Percentiles rank a stretch among this genome's conserved stretches.
Evolutionary conservation across 2,888 invertebrate genomes (phyloP).

Genomic region (Piscicola geometra): DNA sequence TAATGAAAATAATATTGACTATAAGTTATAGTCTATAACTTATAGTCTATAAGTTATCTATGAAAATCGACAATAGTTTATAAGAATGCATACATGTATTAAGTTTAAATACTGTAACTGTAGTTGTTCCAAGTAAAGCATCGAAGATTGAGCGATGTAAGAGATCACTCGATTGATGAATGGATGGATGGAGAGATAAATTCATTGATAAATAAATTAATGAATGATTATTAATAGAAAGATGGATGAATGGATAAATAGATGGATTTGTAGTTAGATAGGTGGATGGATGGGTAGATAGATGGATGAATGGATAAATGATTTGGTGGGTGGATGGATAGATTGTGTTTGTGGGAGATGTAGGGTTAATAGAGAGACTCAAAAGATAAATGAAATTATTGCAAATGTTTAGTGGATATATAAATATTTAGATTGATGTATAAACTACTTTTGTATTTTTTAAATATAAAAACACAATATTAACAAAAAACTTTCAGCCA

Average conservation of each 20-base stretch:
- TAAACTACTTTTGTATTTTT: not conserved
- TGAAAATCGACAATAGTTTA: too few species aligned
- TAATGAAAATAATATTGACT: too few species aligned
- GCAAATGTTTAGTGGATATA: not conserved
- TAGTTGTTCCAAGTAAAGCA: too few species aligned
- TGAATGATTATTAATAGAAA: too few species aligned
- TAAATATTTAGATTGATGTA: not conserved
- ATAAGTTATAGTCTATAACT: too few species aligned
- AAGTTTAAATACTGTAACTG: too few species aligned
- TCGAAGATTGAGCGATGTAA: not conserved
- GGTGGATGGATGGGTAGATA: not conserved
- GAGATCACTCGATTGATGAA: not conserved
- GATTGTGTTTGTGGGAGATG: not conserved
- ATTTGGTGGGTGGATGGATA: not conserved
- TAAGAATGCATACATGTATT: too few species aligned
- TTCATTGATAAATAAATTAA: not conserved
- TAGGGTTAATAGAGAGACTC: not conserved
- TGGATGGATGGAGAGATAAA: not conserved
- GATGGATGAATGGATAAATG: not conserved
- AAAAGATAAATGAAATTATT: not conserved
- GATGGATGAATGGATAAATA: not conserved
- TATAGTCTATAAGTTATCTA: too few species aligned
- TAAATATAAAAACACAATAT: too few species aligned
- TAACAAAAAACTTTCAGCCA: too few species aligned
- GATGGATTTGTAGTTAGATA: not conserved